Conservation (phyloP, 2,888 invertebrate genomes). For the Andrena praecox region DNA sequence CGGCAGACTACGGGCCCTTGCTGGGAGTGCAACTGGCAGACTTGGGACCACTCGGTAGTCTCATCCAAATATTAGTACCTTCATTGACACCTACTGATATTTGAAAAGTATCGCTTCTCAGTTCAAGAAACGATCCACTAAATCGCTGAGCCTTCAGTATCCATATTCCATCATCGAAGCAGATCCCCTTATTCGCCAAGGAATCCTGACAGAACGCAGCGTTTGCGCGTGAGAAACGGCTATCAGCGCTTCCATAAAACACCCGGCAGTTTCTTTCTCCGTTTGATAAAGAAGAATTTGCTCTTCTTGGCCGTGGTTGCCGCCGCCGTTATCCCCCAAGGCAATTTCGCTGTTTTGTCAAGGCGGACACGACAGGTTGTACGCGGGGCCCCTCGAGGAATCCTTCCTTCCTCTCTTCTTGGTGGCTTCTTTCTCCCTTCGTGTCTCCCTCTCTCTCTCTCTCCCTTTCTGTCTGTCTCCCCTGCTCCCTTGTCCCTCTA, state of each 20-base stretch:
- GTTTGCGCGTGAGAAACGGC: constrained; percentile 28
- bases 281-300: constrained; percentile 62
- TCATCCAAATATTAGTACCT: too few species aligned
- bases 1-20: too few species aligned
- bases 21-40: too few species aligned
- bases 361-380: constrained; percentile 81
- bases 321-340: constrained; percentile 68
- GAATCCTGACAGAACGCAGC: not conserved
- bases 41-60: too few species aligned
- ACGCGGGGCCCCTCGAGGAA: constrained; percentile 77
- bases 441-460: constrained; percentile 3
- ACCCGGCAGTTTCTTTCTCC: constrained; percentile 37
- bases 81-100: too few species aligned
- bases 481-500: constrained; percentile 25
- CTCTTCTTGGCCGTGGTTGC: constrained; percentile 52
- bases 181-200: too few species aligned
- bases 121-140: too few species aligned
- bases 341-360: constrained; percentile 78
- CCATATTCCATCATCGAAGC: not conserved
- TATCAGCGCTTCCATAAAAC: constrained; percentile 37
- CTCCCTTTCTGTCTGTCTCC: constrained; percentile 23
- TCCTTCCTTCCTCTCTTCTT: constrained; percentile 71
- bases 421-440: constrained; percentile 34
- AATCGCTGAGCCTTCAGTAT: not conserved
- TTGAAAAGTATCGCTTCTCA: too few species aligned